Conservation (phyloP, 2,888 invertebrate species). For the Yponomeuta malinellus region DNA sequence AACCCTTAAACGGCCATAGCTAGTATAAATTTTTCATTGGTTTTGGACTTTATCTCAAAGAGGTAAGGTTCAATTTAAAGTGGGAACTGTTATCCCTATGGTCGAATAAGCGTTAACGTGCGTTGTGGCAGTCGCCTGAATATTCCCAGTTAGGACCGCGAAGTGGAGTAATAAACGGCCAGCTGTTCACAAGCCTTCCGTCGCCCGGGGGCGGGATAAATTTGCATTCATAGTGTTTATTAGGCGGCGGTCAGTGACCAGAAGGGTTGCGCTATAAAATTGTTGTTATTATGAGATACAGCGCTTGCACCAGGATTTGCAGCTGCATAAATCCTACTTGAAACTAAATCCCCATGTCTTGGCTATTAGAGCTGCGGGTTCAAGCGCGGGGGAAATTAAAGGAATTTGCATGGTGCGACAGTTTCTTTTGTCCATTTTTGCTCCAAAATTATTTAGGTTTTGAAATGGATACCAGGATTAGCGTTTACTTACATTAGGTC, state of each 20-base stretch:
- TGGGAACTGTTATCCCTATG: no score
- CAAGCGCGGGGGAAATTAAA: no score
- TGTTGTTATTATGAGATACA: not conserved
- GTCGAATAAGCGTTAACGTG: no score
- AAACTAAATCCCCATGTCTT: not conserved
- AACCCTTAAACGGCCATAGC: no score
- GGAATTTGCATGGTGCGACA: no score
- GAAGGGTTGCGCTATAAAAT: not conserved
- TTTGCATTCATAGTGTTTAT: constrained; percentile 7
- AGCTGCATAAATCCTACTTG: not conserved
- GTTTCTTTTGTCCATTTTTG: no score
- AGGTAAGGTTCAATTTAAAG: no score
- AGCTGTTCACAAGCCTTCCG: not conserved
- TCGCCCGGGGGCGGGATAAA: constrained; percentile 2
- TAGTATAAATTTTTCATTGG: no score
- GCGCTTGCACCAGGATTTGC: not conserved
- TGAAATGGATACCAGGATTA: no score
- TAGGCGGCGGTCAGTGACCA: constrained; percentile 1
- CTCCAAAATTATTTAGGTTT: no score
- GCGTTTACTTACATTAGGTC: no score
- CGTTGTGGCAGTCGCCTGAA: not conserved
- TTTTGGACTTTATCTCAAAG: no score
- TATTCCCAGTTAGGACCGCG: not conserved
- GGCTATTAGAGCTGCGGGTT: not conserved
- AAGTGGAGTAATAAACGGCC: not conserved